A percentile compares a stretch with the other conserved stretches of the same genome.
phyloP scores from a whole-genome alignment of 2,113 vertebrate genomes.

The Vulpes vulpes region DNA sequence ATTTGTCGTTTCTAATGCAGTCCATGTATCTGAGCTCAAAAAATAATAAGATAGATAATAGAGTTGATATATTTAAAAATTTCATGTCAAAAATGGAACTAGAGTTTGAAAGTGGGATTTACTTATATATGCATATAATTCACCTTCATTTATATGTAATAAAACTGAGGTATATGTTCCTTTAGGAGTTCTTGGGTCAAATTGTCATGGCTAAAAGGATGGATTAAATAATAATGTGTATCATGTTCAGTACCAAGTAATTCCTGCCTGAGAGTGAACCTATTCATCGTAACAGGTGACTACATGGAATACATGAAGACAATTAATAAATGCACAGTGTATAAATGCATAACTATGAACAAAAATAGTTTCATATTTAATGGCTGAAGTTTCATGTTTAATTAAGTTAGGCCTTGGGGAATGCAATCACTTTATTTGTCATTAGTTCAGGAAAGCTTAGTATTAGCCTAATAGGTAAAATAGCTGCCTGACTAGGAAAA shows the following conservation, averaged over 20 bases:
- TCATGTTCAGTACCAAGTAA: neutral
- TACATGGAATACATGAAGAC: neutral
- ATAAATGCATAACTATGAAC: constrained; percentile 39
- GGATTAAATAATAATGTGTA: constrained; percentile 44
- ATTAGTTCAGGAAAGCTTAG: constrained; percentile 30
- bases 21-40: constrained; percentile 29
- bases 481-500: constrained; percentile 1
- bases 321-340: neutral
- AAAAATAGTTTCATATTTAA: constrained; percentile 51
- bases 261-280: neutral
- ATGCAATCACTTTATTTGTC: constrained; percentile 24
- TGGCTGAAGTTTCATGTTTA: neutral
- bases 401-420: constrained; percentile 27
- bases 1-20: no score
- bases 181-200: constrained; percentile 21
- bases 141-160: neutral
- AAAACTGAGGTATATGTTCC: neutral
- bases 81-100: neutral
- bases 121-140: neutral
- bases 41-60: neutral
- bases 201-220: constrained; percentile 1
- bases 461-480: constrained; percentile 34
- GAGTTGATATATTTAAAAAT: constrained; percentile 28
- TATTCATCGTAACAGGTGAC: constrained; percentile 26
- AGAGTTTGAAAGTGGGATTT: constrained; percentile 34